phyloP scores from a whole-genome alignment of 2,888 invertebrate genomes.

The Amitus sp. region DNA sequence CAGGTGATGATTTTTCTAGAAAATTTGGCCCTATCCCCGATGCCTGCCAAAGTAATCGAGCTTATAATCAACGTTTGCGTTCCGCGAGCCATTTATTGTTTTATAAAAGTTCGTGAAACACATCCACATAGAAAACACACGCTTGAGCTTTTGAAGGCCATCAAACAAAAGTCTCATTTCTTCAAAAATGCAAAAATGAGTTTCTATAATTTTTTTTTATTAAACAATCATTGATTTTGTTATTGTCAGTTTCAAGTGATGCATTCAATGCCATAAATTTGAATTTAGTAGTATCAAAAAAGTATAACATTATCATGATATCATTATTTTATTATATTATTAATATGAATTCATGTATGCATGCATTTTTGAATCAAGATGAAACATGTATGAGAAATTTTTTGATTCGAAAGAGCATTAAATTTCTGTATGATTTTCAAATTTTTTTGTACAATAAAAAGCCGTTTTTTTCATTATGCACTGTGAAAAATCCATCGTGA shows the following conservation, averaged over 20 bases:
- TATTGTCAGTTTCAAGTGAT: too few relatives aligned
- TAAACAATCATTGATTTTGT: too few relatives aligned
- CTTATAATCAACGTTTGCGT: constrained; percentile 51
- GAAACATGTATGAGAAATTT: too few relatives aligned
- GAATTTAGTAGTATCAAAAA: too few relatives aligned
- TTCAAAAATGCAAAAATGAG: constrained; percentile 43
- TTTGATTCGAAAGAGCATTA: not conserved
- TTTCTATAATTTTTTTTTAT: constrained; percentile 14
- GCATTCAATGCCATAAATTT: too few relatives aligned
- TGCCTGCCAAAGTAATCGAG: constrained; percentile 45
- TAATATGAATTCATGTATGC: too few relatives aligned
- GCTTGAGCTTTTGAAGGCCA: constrained; percentile 48
- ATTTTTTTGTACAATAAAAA: too few relatives aligned
- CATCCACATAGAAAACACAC: constrained; percentile 58
- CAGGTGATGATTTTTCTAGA: constrained; percentile 56
- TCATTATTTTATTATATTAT: too few relatives aligned
- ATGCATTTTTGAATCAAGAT: too few relatives aligned
- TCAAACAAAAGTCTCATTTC: constrained; percentile 51
- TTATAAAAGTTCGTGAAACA: constrained; percentile 55
- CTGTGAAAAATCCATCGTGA: too few relatives aligned
- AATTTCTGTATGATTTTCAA: not conserved
- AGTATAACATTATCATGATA: too few relatives aligned
- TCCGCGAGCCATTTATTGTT: constrained; percentile 51
- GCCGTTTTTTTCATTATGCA: too few relatives aligned
- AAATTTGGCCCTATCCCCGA: constrained; percentile 49